Base-by-base conservation (phyloP, 2,797 vertebrate species). In the Macroramphosus scolopax region DNA sequence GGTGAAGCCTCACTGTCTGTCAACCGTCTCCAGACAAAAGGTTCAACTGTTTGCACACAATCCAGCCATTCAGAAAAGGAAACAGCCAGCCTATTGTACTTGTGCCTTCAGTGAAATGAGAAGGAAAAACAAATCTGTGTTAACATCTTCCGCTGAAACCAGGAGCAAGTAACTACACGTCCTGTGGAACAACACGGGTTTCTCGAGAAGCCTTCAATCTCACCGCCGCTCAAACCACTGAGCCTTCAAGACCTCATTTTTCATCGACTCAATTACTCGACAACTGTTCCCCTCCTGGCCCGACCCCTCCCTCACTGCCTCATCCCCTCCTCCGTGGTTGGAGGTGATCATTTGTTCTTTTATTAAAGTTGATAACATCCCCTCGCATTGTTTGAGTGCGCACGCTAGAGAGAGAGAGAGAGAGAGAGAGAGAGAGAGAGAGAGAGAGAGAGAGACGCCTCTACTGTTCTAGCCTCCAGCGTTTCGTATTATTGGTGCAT, bases 401-500 rank as follows among this genome's bases (percentile, higher is more conserved):
- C 89, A 90, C 86, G 87, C 90, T 2, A 22, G 70, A 80, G 88
- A n/a, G n/a, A n/a, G n/a, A n/a, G n/a, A n/a, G n/a, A n/a, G n/a
- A n/a, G n/a, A n/a, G n/a, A n/a, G n/a, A n/a, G n/a, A n/a, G n/a
- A n/a, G n/a, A n/a, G n/a, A n/a, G n/a, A n/a, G n/a, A n/a, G n/a
- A n/a, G n/a, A n/a, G n/a, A n/a, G n/a, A n/a, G n/a, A n/a, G n/a
- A n/a, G n/a, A 91, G 91, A 89, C 86, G 83, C 91, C 92, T 90
- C 92, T 75, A 91, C 93, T 92, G 91, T 90, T 93, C 89, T 94
- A 86, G 92, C 95, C 95, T 93, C 89, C 89, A 94, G 95, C 92
- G 77, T 87, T 92, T 90, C 85, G 81, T 87, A 91, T 95, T 95
- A 97, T 93, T 93, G 92, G 90, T 87, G 91, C 93, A 93, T 94